Conservation (phyloP, 2,888 invertebrate genomes). For the Lymantria dispar region DNA sequence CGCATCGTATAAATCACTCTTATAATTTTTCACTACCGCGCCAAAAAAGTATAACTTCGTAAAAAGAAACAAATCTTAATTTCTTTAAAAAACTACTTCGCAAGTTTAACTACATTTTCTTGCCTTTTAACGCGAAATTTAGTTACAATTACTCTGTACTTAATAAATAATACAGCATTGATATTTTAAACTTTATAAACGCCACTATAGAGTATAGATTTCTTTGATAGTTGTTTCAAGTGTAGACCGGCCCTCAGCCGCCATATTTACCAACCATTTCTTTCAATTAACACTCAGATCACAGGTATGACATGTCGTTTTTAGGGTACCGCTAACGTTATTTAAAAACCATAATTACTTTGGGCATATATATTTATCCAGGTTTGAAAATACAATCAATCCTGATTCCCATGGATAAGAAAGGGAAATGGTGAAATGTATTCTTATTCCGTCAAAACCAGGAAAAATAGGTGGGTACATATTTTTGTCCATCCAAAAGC, state of each 20-base stretch:
- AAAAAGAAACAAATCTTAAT: no score
- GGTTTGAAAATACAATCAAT: no score
- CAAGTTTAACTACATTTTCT: constrained; percentile 7
- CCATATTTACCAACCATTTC: constrained; percentile 52
- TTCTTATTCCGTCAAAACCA: no score
- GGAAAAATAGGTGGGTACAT: no score
- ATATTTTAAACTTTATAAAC: constrained; percentile 1
- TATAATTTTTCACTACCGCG: no score
- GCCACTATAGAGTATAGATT: constrained; percentile 1
- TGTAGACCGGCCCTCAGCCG: constrained; percentile 10
- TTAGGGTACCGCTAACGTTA: constrained; percentile 28
- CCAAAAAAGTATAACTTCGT: no score
- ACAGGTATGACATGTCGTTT: constrained; percentile 27
- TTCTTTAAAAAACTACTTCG: neutral
- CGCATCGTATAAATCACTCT: no score
- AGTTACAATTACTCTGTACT: constrained; percentile 1
- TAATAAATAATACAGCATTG: constrained; percentile 8
- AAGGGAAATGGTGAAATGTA: no score
- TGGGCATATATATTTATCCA: no score
- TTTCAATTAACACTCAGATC: constrained; percentile 50
- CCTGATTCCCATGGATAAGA: no score
- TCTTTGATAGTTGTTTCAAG: neutral
- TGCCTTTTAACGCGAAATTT: constrained; percentile 12
- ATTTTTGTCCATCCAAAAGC: no score
- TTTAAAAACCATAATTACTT: constrained; percentile 15